Percentiles rank a stretch among this genome's conserved stretches.
Evolutionary conservation across 2,888 invertebrate species (phyloP).

Genomic region (Eupsilia transversa): DNA sequence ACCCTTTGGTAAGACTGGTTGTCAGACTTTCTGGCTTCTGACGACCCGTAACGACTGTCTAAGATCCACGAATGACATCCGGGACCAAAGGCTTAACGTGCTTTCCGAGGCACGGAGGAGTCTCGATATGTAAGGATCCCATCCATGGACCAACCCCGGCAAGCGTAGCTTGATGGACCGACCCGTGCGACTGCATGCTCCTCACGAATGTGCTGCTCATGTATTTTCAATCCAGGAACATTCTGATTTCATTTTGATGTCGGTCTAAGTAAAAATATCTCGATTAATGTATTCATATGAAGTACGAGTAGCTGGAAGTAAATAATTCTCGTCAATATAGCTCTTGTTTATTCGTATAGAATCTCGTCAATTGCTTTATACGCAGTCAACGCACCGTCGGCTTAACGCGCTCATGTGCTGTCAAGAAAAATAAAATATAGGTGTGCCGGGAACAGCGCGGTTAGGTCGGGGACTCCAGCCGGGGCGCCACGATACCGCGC

Average conservation of each 20-base stretch:
- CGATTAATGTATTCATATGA: neutral
- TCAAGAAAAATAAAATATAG: conserved; percentile 61
- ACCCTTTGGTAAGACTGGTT: too few species aligned
- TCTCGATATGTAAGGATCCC: too few species aligned
- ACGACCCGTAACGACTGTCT: too few species aligned
- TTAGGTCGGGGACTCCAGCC: conserved; percentile 36
- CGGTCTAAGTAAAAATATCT: conserved; percentile 4
- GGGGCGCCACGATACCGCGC: conserved; percentile 46
- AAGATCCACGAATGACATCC: too few species aligned
- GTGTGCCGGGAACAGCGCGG: conserved; percentile 37
- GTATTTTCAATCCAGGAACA: too few species aligned
- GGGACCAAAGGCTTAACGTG: too few species aligned
- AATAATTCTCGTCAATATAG: conserved; percentile 15
- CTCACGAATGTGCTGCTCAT: too few species aligned
- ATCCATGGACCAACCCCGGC: too few species aligned
- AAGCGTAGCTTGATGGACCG: too few species aligned
- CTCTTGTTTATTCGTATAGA: conserved; percentile 37
- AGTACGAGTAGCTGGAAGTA: neutral
- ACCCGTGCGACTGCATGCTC: too few species aligned
- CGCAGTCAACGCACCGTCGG: conserved; percentile 43
- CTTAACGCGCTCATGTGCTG: conserved; percentile 46
- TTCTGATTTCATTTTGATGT: neutral
- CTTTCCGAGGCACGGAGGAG: too few species aligned
- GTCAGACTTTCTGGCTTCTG: too few species aligned
- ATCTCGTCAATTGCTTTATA: conserved; percentile 34